Percentiles rank a stretch among this genome's conserved stretches.
phyloP scores from a whole-genome alignment of 37 sponge, comb jelly and placozoan genomes.

The Oscarella lobularis region DNA sequence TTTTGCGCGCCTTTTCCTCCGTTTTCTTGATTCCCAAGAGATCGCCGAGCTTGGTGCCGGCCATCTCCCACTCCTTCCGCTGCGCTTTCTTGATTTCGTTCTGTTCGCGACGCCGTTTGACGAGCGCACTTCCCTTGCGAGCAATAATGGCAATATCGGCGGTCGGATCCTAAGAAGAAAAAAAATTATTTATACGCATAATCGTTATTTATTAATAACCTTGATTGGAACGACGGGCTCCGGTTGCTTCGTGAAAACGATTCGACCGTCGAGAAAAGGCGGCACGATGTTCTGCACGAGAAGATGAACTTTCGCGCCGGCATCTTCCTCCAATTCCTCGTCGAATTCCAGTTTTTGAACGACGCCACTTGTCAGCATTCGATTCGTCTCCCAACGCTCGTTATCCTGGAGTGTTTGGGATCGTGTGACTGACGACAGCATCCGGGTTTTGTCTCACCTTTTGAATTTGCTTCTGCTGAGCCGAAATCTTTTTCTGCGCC shows the following conservation, averaged over 20 bases:
- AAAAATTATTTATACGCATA: background rate
- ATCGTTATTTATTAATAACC: constrained; percentile 15
- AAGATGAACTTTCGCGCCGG: constrained; percentile 81
- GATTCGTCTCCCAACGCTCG: constrained; percentile 95
- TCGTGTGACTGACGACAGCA: background rate
- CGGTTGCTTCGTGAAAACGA: constrained; percentile 93
- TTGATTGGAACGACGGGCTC: constrained; percentile 90
- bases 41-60: constrained; percentile 87
- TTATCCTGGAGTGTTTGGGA: too few relatives aligned
- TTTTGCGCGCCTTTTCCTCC: constrained; percentile 40
- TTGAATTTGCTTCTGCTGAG: constrained; percentile 88
- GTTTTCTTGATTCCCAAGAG: constrained; percentile 87
- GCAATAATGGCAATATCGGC: constrained; percentile 90
- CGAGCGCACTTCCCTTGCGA: constrained; percentile 83
- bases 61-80: constrained; percentile 93
- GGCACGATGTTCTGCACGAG: constrained; percentile 96
- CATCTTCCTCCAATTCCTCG: constrained; percentile 90
- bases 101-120: constrained; percentile 76
- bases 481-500: constrained; percentile 79
- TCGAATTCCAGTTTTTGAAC: constrained; percentile 53
- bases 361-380: constrained; percentile 91
- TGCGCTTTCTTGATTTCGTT: constrained; percentile 96
- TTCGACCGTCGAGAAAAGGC: constrained; percentile 96
- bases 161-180: constrained; percentile 69
- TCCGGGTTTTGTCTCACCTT: constrained; percentile 26